These are phyloP conservation scores for Aurelia coerulea DNA, from an alignment of 30 jellyfish, hydroid and myxozoan species.

Conservation along the genomic window DNA sequence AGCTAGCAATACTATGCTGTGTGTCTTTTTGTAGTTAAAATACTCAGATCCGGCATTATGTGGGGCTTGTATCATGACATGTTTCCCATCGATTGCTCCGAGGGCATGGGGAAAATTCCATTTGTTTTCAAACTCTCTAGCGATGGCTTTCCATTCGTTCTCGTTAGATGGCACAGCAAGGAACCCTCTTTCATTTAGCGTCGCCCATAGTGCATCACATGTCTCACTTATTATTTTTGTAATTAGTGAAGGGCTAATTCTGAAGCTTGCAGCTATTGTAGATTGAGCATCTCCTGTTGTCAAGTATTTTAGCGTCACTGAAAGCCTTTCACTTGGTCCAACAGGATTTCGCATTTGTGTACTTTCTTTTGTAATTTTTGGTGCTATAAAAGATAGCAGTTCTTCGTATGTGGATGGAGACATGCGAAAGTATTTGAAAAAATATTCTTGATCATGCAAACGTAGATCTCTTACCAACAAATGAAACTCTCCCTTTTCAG, in stretches of 20 bases:
- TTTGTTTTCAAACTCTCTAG: conserved; percentile 28
- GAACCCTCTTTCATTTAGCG: conserved; percentile 25
- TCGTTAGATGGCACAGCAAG: conserved; percentile 25
- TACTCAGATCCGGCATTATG: no score
- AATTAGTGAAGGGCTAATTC: conserved; percentile 53
- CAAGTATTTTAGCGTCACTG: conserved; percentile 52
- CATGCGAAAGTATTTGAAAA: conserved; percentile 51
- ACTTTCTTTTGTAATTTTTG: background rate
- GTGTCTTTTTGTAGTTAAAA: no score
- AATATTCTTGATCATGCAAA: conserved; percentile 39
- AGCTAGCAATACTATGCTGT: no score
- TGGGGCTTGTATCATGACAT: no score
- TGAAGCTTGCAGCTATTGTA: conserved; percentile 61
- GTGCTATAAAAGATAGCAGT: conserved; percentile 18
- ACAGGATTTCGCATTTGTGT: conserved; percentile 57
- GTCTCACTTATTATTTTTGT: conserved; percentile 42
- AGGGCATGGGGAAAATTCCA: conserved; percentile 51
- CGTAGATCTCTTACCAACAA: conserved; percentile 30
- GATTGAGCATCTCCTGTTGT: conserved; percentile 82
- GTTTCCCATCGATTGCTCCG: no score
- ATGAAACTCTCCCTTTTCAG: conserved; percentile 31
- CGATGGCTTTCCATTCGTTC: conserved; percentile 40
- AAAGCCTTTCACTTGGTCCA: conserved; percentile 44
- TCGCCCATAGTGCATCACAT: conserved; percentile 42
- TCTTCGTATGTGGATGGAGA: conserved; percentile 45